Base-by-base conservation (phyloP, 2,888 invertebrate species). In the Brachylomia viminalis region DNA sequence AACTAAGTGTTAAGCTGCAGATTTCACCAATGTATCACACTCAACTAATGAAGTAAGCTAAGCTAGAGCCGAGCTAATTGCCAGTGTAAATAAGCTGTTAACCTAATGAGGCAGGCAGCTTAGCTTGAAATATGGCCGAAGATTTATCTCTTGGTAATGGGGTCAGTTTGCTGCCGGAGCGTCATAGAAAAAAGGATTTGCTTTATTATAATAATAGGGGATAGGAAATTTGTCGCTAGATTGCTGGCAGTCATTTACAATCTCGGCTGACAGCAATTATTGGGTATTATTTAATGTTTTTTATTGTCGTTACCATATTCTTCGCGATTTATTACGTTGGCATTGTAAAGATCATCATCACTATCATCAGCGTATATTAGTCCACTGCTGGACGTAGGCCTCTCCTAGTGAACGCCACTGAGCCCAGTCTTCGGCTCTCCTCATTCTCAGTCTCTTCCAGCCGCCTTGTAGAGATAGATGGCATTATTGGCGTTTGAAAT, bases 11-110 rank as follows among this genome's bases (percentile, higher is more conserved):
- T 75, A 67, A 79, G 71, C 84, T 61, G 45, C 58, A 64, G 42
- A 73, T 77, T 79, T 73, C 67, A 80, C 77, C 73, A 65, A 84
- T 83, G 78, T 83, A 86, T 84, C 81, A 79, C 78, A 73, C 72
- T 62, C 70, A 77, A 71, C 82, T 85, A 89, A 88, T 88, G 81
- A 88, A 88, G 84, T 85, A 75, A 84, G 84, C 87, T 83, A 83
- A 87, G 88, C 84, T 89, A 81, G 86, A 75, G 76, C 76, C 70
- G 47, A 80, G 87, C 89, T 91, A 91, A 91, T 90, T 90, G 88
- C 87, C 80, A 86, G 84, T 86, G 88, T 88, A 91, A 92, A 91
- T 90, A 90, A 91, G 91, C 89, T 86, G 84, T 89, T 85, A 84
- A 79, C 84, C 80, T 84, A 87, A 85, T 78, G 83, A 72, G 80